Evolutionary conservation across 2,888 invertebrate genomes (phyloP).

Genomic region (Netelia virgata): DNA sequence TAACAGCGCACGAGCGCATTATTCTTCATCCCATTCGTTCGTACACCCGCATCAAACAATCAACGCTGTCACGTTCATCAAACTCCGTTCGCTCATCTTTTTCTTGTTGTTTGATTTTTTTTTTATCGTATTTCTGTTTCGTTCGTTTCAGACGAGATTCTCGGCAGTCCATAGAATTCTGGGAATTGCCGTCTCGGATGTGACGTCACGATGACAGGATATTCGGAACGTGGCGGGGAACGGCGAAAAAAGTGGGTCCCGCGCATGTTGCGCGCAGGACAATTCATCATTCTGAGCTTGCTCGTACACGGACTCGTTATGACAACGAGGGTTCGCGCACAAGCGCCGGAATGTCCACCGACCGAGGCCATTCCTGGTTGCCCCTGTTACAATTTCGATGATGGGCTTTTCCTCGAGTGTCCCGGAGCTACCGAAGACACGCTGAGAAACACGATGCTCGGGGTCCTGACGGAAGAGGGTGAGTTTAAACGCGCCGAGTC

Average conservation of each 20-base stretch:
- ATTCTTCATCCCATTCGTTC: no score
- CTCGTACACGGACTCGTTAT: slow-evolving; percentile 58
- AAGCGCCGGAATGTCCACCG: slow-evolving; percentile 81
- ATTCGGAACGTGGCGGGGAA: slow-evolving; percentile 70
- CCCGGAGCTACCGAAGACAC: slow-evolving; percentile 92
- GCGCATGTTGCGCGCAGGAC: slow-evolving; percentile 69
- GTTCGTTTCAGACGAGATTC: slow-evolving; percentile 60
- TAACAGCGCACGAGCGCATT: no score
- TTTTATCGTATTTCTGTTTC: slow-evolving; percentile 30
- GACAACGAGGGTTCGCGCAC: slow-evolving; percentile 70
- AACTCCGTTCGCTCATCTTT: not conserved
- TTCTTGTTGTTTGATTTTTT: slow-evolving; percentile 8
- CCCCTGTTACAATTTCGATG: slow-evolving; percentile 96
- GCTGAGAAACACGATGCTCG: slow-evolving; percentile 90
- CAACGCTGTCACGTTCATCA: no score
- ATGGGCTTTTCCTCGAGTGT: slow-evolving; percentile 95
- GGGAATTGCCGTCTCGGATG: slow-evolving; percentile 71
- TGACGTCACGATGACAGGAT: slow-evolving; percentile 79
- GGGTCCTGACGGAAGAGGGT: slow-evolving; percentile 85
- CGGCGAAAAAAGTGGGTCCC: slow-evolving; percentile 64
- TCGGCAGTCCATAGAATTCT: slow-evolving; percentile 50
- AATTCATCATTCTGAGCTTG: slow-evolving; percentile 71
- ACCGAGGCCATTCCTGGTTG: slow-evolving; percentile 88
- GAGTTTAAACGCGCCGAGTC: slow-evolving; percentile 58
- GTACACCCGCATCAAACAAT: no score